Evolutionary conservation across 2,797 vertebrate genomes (phyloP).

Genomic region (Acipenser ruthenus): DNA sequence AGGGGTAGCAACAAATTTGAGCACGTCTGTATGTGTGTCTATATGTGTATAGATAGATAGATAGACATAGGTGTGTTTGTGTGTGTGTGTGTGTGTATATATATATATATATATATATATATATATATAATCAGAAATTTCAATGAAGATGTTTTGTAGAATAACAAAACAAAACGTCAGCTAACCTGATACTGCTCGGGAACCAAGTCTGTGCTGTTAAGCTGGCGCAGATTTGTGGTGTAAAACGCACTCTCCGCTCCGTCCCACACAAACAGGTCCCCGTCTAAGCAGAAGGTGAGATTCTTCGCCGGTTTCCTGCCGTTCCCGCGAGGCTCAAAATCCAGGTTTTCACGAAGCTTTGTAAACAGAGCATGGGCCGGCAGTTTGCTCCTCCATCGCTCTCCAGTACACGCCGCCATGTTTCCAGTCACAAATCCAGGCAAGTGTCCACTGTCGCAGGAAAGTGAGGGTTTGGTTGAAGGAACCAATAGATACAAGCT

Average conservation of each 20-base stretch:
- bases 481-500: slow-evolving; percentile 14
- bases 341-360: slow-evolving; percentile 53
- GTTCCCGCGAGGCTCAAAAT: slow-evolving; percentile 24
- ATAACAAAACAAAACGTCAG: background rate
- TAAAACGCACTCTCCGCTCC: slow-evolving; percentile 58
- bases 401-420: slow-evolving; percentile 42
- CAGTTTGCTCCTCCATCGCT: slow-evolving; percentile 67
- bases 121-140: too few relatives aligned
- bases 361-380: slow-evolving; percentile 67
- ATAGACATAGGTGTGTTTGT: too few relatives aligned
- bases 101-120: too few relatives aligned
- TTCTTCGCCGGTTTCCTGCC: slow-evolving; percentile 54
- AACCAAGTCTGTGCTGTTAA: slow-evolving; percentile 27
- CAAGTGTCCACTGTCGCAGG: slow-evolving; percentile 9
- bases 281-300: slow-evolving; percentile 69
- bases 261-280: slow-evolving; percentile 81
- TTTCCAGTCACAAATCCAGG: slow-evolving; percentile 17
- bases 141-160: too few relatives aligned
- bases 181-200: slow-evolving; percentile 37
- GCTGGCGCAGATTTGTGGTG: slow-evolving; percentile 66
- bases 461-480: slow-evolving; percentile 12
- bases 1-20: too few relatives aligned
- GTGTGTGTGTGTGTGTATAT: too few relatives aligned
- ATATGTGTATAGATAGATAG: too few relatives aligned
- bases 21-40: too few relatives aligned